phyloP scores from a whole-genome alignment of 2,888 invertebrate genomes.

The Caenorhabditis panamensis region DNA sequence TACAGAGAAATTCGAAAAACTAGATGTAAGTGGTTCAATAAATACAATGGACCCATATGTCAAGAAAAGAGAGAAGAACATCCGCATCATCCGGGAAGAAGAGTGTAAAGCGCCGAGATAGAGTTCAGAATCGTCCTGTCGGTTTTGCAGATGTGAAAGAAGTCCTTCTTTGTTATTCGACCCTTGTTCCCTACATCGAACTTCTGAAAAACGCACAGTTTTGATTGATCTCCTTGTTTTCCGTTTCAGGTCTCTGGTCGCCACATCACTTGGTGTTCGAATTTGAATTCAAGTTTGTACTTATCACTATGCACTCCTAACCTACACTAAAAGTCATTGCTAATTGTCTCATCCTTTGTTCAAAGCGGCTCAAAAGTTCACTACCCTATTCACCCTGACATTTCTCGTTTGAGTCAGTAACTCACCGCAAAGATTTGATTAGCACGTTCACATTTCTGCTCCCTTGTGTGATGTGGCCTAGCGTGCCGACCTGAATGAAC shows the following conservation, averaged over 20 bases:
- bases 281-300: neutral
- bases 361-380: neutral
- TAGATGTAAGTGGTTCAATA: conserved; percentile 5
- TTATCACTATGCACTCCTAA: no score
- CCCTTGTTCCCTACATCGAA: conserved; percentile 74
- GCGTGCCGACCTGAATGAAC: conserved; percentile 68
- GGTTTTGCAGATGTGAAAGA: conserved; percentile 73
- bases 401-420: neutral
- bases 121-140: conserved; percentile 72
- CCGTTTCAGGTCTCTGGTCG: no score
- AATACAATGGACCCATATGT: conserved; percentile 21
- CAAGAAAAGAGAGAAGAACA: neutral
- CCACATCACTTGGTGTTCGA: neutral
- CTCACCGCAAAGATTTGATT: conserved; percentile 70
- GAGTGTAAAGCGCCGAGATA: conserved; percentile 73
- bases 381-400: neutral
- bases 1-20: neutral
- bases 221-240: no score
- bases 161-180: conserved; percentile 73
- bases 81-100: conserved; percentile 67
- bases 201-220: conserved; percentile 67
- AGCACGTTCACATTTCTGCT: conserved; percentile 68
- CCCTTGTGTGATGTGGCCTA: conserved; percentile 66
- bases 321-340: no score
- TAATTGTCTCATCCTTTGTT: neutral